A percentile compares a stretch with the other conserved stretches of the same genome.
These are phyloP conservation scores for Conistra vaccinii DNA, from an alignment of 2,888 invertebrate species.

Conservation along the genomic window DNA sequence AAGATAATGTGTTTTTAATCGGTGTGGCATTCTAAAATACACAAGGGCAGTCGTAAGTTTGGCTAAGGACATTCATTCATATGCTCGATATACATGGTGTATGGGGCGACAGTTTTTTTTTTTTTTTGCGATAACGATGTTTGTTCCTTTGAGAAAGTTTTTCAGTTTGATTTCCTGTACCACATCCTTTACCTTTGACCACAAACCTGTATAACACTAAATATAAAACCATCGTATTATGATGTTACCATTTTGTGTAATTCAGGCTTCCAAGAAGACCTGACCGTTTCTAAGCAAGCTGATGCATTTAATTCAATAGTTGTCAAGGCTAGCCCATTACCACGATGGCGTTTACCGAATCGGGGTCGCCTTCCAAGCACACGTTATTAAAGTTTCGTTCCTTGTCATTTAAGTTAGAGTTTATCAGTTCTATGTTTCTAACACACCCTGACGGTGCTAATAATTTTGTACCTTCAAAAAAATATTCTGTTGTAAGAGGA, in stretches of 20 bases:
- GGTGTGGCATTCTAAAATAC: not conserved
- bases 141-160: too few species aligned
- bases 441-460: not conserved
- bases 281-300: not conserved
- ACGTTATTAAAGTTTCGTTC: constrained; percentile 5
- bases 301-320: constrained; percentile 28
- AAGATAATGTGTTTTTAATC: constrained; percentile 1
- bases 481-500: not conserved
- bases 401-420: constrained; percentile 9
- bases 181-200: too few species aligned
- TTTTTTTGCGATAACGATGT: too few species aligned
- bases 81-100: not conserved
- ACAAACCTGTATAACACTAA: not conserved
- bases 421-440: not conserved
- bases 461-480: not conserved
- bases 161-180: too few species aligned
- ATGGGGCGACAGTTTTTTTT: too few species aligned
- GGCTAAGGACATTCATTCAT: too few species aligned
- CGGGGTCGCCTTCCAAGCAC: not conserved
- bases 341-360: constrained; percentile 26
- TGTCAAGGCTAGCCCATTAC: constrained; percentile 5
- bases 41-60: not conserved
- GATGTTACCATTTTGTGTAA: too few species aligned
- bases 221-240: not conserved
- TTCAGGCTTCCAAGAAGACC: not conserved